Evolutionary conservation across 2,797 vertebrate species (phyloP).

Genomic region (Manis pentadactyla): DNA sequence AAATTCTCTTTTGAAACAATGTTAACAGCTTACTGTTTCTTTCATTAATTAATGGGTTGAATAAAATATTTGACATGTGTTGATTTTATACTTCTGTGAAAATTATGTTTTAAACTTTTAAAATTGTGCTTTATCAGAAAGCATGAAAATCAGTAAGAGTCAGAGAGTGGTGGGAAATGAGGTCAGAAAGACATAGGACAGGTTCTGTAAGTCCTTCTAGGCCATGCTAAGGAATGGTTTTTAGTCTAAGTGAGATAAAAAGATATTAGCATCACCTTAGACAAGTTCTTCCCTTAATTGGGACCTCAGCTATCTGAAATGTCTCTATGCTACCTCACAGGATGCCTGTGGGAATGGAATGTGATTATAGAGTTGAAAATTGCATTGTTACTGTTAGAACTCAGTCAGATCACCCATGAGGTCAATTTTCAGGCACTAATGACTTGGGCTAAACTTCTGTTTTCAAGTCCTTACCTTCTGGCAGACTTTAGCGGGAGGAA

Average conservation of each 20-base stretch:
- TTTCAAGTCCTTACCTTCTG: background rate
- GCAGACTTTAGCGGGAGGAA: background rate
- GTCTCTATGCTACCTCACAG: background rate
- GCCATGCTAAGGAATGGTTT: background rate
- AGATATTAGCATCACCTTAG: background rate
- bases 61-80: background rate
- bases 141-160: background rate
- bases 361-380: background rate
- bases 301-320: background rate
- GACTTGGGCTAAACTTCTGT: background rate
- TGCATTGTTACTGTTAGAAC: background rate
- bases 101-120: background rate
- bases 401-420: background rate
- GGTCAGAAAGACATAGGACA: background rate
- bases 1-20: background rate
- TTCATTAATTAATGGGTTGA: background rate
- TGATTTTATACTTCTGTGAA: background rate
- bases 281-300: background rate
- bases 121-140: constrained; percentile 10
- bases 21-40: background rate
- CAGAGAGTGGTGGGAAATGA: background rate
- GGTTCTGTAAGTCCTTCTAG: background rate
- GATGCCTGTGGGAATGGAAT: background rate
- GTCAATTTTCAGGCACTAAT: background rate
- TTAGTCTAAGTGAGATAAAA: background rate